Evolutionary conservation across 2,797 vertebrate species (phyloP).

Genomic region (Silurus aristotelis): DNA sequence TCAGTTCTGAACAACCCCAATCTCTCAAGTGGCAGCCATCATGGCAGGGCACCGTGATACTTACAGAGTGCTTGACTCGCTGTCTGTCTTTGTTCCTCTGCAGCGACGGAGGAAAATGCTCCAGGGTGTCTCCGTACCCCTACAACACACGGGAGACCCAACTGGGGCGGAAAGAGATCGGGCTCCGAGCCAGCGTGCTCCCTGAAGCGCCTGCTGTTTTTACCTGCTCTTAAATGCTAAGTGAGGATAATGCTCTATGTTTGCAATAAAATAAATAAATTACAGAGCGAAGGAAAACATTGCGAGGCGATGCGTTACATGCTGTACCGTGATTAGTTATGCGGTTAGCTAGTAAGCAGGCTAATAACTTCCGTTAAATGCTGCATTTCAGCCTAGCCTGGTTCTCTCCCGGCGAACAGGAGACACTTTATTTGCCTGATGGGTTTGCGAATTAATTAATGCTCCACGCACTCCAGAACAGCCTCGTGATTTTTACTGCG

Average conservation of each 20-base stretch:
- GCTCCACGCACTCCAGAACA: neutral
- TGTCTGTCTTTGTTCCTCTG: constrained; percentile 59
- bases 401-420: neutral
- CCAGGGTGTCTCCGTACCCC: constrained; percentile 65
- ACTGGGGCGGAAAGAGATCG: constrained; percentile 70
- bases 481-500: neutral
- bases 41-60: constrained; percentile 77
- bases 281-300: neutral
- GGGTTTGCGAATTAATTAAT: neutral
- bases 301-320: neutral
- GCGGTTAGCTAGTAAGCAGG: neutral
- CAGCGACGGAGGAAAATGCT: constrained; percentile 70
- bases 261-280: neutral
- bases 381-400: neutral
- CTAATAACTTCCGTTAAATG: neutral
- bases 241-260: neutral
- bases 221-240: constrained; percentile 60
- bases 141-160: constrained; percentile 65
- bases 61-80: constrained; percentile 73
- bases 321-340: neutral
- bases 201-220: constrained; percentile 55
- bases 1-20: constrained; percentile 71
- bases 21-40: constrained; percentile 80
- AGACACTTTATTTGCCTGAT: neutral
- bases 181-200: constrained; percentile 62